These are phyloP conservation scores for Thunnus thynnus DNA, from an alignment of 2,113 vertebrate genomes.

Conservation along the genomic window DNA sequence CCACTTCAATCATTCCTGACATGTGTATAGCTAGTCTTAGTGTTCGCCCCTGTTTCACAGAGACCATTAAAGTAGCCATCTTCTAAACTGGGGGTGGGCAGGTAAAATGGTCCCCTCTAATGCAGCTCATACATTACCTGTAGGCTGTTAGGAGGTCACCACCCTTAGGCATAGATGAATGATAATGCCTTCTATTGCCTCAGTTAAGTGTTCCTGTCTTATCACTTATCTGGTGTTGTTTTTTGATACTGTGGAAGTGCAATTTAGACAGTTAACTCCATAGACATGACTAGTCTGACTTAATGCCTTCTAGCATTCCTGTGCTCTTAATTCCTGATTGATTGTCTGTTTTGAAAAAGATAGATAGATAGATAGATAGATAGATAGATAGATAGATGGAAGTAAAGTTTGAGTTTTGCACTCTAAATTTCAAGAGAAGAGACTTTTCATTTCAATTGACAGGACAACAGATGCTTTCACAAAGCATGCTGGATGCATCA, in stretches of 20 bases:
- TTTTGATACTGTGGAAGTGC: slow-evolving; percentile 54
- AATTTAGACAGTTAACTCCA: slow-evolving; percentile 47
- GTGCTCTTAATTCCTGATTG: slow-evolving; percentile 24
- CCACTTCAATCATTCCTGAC: slow-evolving; percentile 78
- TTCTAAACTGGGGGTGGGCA: slow-evolving; percentile 61
- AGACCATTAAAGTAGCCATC: slow-evolving; percentile 68
- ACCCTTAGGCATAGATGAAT: slow-evolving; percentile 66
- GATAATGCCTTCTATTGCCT: slow-evolving; percentile 62
- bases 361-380: background rate
- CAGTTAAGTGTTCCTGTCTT: slow-evolving; percentile 66
- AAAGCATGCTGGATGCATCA: no score
- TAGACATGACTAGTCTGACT: background rate
- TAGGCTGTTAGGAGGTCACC: slow-evolving; percentile 65
- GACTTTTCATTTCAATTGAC: no score
- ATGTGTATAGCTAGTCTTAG: slow-evolving; percentile 71
- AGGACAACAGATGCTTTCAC: no score
- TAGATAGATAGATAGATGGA: slow-evolving; percentile 11
- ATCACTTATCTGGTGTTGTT: slow-evolving; percentile 67
- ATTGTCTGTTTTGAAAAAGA: slow-evolving; percentile 5
- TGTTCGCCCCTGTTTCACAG: slow-evolving; percentile 50
- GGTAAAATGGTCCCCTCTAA: slow-evolving; percentile 56
- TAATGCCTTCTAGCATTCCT: slow-evolving; percentile 6
- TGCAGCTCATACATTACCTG: slow-evolving; percentile 73
- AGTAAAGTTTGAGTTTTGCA: no score
- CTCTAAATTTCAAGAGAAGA: no score